Evolutionary conservation across 2,797 vertebrate species (phyloP).

Genomic region (Percopsis omiscomaycus): DNA sequence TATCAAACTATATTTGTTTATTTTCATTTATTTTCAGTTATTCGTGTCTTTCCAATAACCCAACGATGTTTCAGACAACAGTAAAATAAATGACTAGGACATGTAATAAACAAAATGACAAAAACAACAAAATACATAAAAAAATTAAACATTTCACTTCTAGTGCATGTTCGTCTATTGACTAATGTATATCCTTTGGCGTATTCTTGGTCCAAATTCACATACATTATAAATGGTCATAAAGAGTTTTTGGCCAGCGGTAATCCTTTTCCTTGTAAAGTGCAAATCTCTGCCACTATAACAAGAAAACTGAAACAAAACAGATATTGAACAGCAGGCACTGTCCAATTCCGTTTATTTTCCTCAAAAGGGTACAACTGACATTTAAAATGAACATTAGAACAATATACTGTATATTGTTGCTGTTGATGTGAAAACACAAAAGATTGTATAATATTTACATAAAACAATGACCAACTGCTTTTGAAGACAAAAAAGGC

Average conservation of each 20-base stretch:
- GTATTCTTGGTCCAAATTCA: conserved; percentile 66
- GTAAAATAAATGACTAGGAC: conserved; percentile 38
- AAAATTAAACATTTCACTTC: conserved; percentile 52
- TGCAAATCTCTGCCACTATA: conserved; percentile 32
- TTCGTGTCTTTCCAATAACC: conserved; percentile 47
- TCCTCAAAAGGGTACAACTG: not conserved
- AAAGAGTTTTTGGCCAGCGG: conserved; percentile 44
- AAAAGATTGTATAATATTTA: conserved; percentile 16
- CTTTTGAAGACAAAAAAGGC: conserved; percentile 18
- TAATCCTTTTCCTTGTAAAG: conserved; percentile 26
- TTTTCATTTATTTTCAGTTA: conserved; percentile 56
- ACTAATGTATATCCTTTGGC: conserved; percentile 73
- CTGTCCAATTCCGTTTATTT: conserved; percentile 12
- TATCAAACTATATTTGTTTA: conserved; percentile 74
- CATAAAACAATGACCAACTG: conserved; percentile 19
- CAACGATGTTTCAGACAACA: conserved; percentile 43
- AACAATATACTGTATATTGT: not conserved
- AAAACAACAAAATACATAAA: conserved; percentile 36
- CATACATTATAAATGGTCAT: conserved; percentile 31
- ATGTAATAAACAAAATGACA: conserved; percentile 42
- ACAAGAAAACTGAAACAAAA: conserved; percentile 26
- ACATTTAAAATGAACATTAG: conserved; percentile 15
- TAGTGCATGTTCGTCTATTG: conserved; percentile 63
- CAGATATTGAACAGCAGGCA: conserved; percentile 19
- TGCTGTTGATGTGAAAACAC: conserved; percentile 8